A percentile compares a stretch with the other conserved stretches of the same genome.
Evolutionary conservation across 2,888 invertebrate genomes (phyloP).

Genomic region (Zygaena filipendulae): DNA sequence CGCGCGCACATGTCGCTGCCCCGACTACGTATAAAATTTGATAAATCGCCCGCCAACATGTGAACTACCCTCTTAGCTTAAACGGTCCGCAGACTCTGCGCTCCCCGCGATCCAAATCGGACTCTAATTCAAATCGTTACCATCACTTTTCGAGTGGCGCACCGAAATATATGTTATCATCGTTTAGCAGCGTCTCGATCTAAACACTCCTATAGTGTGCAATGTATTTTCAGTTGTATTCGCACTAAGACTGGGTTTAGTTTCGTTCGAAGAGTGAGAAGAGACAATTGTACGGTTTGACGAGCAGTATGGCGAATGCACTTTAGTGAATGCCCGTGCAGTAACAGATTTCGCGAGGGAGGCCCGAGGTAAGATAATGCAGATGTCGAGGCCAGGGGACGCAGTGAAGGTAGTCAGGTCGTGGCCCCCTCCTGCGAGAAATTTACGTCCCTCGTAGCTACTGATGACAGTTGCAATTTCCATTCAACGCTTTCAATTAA

Average conservation of each 20-base stretch:
- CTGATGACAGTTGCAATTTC: constrained; percentile 58
- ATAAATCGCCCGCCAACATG: constrained; percentile 66
- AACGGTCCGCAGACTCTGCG: constrained; percentile 33
- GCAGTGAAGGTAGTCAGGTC: constrained; percentile 19
- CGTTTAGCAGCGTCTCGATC: constrained; percentile 30
- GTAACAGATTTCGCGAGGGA: constrained; percentile 51
- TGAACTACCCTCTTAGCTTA: constrained; percentile 65
- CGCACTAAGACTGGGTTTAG: constrained; percentile 15
- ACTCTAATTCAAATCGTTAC: constrained; percentile 17
- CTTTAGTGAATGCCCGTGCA: constrained; percentile 56
- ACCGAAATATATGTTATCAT: constrained; percentile 39
- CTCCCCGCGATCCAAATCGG: constrained; percentile 17
- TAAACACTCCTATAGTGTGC: constrained; percentile 16
- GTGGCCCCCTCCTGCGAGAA: constrained; percentile 21
- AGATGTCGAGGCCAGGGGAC: constrained; percentile 43
- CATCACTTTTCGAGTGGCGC: constrained; percentile 18
- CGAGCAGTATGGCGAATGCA: constrained; percentile 54
- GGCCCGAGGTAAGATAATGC: constrained; percentile 59
- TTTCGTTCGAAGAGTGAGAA: constrained; percentile 17
- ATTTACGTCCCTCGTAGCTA: constrained; percentile 31
- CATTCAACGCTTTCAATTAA: constrained; percentile 51
- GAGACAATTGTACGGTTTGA: constrained; percentile 48
- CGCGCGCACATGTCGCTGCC: constrained; percentile 62
- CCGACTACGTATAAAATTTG: constrained; percentile 60
- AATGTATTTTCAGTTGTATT: constrained; percentile 20